These are phyloP conservation scores for Mirounga angustirostris DNA, from an alignment of 2,113 vertebrate genomes.

Conservation along the genomic window DNA sequence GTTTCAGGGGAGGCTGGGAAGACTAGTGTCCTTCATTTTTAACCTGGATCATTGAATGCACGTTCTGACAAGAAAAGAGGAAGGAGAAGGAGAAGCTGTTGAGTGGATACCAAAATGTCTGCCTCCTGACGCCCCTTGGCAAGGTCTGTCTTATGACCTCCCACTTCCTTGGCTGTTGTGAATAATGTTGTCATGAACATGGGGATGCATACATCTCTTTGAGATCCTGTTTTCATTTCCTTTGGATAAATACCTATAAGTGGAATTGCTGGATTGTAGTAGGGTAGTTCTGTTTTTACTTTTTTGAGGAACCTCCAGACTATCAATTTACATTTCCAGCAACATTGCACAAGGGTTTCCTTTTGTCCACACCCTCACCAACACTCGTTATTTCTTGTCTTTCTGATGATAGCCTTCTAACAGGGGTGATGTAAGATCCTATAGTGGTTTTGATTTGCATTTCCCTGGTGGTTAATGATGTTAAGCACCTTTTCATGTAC, in stretches of 20 bases:
- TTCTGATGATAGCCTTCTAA: not conserved
- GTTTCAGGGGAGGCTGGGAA: slow-evolving; percentile 7
- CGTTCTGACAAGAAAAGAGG: slow-evolving; percentile 44
- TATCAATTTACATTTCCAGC: not conserved
- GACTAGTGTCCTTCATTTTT: slow-evolving; percentile 27
- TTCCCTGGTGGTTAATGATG: not conserved
- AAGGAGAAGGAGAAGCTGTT: not conserved
- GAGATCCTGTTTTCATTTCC: slow-evolving; percentile 24
- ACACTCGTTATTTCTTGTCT: not conserved
- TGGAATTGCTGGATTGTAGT: not conserved
- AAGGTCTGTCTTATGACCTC: slow-evolving; percentile 29
- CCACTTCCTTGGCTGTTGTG: slow-evolving; percentile 12
- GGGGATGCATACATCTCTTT: not conserved
- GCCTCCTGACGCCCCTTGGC: not conserved
- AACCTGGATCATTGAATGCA: not conserved
- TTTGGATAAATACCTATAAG: not conserved
- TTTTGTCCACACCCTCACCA: not conserved
- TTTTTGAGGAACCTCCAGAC: not conserved
- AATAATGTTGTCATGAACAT: not conserved
- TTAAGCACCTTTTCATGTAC: not conserved
- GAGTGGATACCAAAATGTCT: slow-evolving; percentile 17
- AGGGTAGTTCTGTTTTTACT: not conserved
- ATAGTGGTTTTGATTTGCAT: not conserved
- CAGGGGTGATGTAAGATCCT: not conserved
- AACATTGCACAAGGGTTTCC: not conserved